Base-by-base conservation (phyloP, 2,113 vertebrate species). In the Trachemys scripta region DNA sequence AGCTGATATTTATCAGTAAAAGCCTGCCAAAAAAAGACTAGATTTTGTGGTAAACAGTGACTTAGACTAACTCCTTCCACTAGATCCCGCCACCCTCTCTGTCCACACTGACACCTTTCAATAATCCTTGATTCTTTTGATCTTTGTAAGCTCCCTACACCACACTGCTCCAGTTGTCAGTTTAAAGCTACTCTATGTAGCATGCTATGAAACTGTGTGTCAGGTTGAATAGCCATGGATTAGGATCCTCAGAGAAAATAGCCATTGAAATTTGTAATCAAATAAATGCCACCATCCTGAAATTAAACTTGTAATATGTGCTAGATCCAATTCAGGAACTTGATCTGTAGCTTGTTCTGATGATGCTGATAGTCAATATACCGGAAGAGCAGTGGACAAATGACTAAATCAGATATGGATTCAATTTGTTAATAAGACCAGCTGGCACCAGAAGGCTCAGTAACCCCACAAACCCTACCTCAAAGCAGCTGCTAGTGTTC, bases 1-100 rank as follows among this genome's bases (percentile, higher is more conserved):
- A 95, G 78, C 16, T 92, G 91, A 88, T 95, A 95, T 27, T 95
- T 96, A 96, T 97, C 93, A 93, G 94, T 81, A 91, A 93, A 98
- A 97, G 76, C 56, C 83, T 96, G 53, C 78, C 86, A 95, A 96
- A 62, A 83, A 92, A 88, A 50, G 83, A 4, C 10, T 59, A 69
- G 80, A 82, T 97, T 84, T 80, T 94, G 90, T 81, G 51, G 80
- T 89, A 95, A 97, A 93, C 53, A 29, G 89, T 53, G 93, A 94
- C 96, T 96, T 88, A 95, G 65, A 84, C 94, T 86, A 93, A 42
- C 38, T 79, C 56, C 54, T 88, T 92, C 91, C 19, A 78, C 65
- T 88, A 72, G 84, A 84, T 81, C 81, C 88, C 57, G 54, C 80
- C 83, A 57, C 65, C 92, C 62, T 16, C 95, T 80, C 25, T 53